Percentiles rank a stretch among this genome's conserved stretches.
phyloP scores from a whole-genome alignment of 2,888 invertebrate genomes.

The Trilocha varians region DNA sequence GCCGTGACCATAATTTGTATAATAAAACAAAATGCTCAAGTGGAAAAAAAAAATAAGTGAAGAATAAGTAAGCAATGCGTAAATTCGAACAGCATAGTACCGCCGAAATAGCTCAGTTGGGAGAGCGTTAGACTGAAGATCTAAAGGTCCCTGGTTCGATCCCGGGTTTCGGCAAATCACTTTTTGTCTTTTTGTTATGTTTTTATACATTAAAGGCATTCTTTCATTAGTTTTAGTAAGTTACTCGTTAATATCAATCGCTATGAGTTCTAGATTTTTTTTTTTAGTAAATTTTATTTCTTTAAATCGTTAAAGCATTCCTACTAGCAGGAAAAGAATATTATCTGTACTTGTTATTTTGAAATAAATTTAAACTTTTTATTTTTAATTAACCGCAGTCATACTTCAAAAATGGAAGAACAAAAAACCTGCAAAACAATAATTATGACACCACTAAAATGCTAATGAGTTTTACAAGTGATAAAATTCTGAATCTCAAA shows the following conservation, averaged over 20 bases:
- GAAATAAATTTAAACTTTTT: too few species aligned
- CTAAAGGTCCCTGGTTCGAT: neutral
- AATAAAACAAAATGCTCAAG: too few species aligned
- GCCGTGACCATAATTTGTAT: too few species aligned
- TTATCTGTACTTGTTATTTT: too few species aligned
- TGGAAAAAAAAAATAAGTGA: too few species aligned
- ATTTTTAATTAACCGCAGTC: too few species aligned
- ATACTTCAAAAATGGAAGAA: neutral
- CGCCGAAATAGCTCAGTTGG: neutral
- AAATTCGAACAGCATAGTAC: neutral
- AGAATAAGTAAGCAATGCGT: neutral
- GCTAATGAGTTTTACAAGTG: conserved; percentile 30
- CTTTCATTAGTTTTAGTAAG: too few species aligned
- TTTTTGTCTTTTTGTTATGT: neutral
- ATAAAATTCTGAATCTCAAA: conserved; percentile 42
- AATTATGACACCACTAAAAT: conserved; percentile 27
- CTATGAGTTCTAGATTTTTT: neutral
- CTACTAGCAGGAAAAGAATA: too few species aligned
- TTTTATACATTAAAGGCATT: too few species aligned
- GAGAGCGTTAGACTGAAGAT: neutral
- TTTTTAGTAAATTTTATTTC: neutral
- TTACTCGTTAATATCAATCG: too few species aligned
- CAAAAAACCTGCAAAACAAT: conserved; percentile 14
- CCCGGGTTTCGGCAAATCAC: neutral
- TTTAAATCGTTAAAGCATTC: too few species aligned